Evolutionary conservation across 2,113 vertebrate species (phyloP).

Genomic region (Pomatostomus ruficeps): DNA sequence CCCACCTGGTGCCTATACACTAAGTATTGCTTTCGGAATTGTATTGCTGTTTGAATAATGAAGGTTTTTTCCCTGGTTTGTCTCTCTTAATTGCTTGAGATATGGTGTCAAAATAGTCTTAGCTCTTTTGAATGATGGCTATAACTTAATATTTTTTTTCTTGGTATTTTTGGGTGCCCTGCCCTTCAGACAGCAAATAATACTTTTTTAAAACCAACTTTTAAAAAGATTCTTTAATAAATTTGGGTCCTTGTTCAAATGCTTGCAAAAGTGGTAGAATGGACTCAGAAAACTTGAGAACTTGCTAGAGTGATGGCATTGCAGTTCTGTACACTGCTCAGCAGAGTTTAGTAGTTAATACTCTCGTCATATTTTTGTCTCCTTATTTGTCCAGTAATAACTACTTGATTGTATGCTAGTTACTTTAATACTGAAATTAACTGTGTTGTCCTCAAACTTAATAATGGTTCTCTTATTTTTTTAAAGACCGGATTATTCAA

Average conservation of each 20-base stretch:
- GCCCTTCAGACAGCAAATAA: not conserved
- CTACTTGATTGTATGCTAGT: not conserved
- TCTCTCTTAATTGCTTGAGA: not conserved
- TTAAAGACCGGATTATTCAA: slow-evolving; percentile 83
- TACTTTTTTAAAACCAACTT: not conserved
- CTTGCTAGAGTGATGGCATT: not conserved
- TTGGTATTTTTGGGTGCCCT: not conserved
- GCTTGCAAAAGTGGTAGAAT: not conserved
- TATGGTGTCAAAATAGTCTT: not conserved
- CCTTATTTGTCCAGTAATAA: not conserved
- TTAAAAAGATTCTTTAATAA: not conserved
- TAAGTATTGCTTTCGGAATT: not conserved
- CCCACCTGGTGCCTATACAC: not conserved
- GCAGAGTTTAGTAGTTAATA: not conserved
- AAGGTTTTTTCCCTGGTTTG: not conserved
- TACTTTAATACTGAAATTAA: not conserved
- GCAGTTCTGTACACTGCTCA: not conserved
- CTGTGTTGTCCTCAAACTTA: not conserved
- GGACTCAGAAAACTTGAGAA: not conserved
- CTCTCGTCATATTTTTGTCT: not conserved
- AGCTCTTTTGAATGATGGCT: not conserved
- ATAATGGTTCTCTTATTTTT: not conserved
- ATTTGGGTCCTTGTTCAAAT: not conserved
- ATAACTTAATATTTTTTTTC: not conserved
- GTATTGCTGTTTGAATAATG: not conserved